Percentiles rank a stretch among this genome's conserved stretches.
Evolutionary conservation across 30 jellyfish, hydroid and myxozoan genomes (phyloP).

Genomic region (Cassiopea xamachana): DNA sequence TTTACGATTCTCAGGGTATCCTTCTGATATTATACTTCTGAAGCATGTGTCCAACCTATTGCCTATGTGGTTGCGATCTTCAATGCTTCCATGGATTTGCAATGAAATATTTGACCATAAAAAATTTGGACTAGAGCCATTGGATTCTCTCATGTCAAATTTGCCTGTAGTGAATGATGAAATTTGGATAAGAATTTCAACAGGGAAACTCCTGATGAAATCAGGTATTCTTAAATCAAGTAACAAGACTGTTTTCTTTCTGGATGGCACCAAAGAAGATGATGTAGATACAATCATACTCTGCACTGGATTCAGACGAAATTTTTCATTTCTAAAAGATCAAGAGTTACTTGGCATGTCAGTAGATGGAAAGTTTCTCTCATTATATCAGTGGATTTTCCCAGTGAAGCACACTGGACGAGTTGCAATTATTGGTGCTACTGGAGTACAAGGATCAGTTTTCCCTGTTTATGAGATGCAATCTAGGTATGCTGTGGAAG

Average conservation of each 20-base stretch:
- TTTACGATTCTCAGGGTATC: conserved; percentile 46
- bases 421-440: conserved; percentile 80
- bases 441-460: conserved; percentile 63
- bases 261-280: conserved; percentile 63
- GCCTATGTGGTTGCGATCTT: conserved; percentile 18
- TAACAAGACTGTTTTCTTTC: conserved; percentile 39
- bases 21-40: conserved; percentile 51
- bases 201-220: conserved; percentile 60
- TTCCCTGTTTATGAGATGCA: conserved; percentile 86
- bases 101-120: conserved; percentile 33
- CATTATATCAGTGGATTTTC: conserved; percentile 69
- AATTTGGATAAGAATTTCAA: conserved; percentile 63
- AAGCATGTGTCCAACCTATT: conserved; percentile 1
- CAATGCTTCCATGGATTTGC: conserved; percentile 5
- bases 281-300: conserved; percentile 73
- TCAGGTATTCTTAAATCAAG: conserved; percentile 18
- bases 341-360: conserved; percentile 24
- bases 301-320: conserved; percentile 86
- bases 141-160: not conserved
- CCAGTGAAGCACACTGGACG: conserved; percentile 59
- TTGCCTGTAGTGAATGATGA: conserved; percentile 61
- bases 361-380: conserved; percentile 67
- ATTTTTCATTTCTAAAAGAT: conserved; percentile 62
- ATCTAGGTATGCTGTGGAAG: conserved; percentile 85
- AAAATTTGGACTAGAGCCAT: conserved; percentile 62